These are phyloP conservation scores for Colossoma macropomum DNA, from an alignment of 2,113 vertebrate genomes.

Conservation along the genomic window DNA sequence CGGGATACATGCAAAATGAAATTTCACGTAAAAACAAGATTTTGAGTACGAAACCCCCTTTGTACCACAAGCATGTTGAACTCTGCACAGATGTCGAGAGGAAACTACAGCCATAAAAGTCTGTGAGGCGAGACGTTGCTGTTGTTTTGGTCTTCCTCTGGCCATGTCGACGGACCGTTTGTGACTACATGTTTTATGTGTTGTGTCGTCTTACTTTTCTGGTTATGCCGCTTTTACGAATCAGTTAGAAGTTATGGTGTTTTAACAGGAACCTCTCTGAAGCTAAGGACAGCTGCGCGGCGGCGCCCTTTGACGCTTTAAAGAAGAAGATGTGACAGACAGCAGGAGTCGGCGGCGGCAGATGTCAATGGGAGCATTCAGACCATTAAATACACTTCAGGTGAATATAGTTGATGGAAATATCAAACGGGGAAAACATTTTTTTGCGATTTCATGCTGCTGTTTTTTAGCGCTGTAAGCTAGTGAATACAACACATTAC, in stretches of 20 bases:
- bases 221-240: neutral
- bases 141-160: neutral
- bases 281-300: neutral
- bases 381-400: neutral
- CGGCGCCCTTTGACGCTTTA: too few relatives aligned
- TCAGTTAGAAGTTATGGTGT: neutral
- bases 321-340: neutral
- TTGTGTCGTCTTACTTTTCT: neutral
- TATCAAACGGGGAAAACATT: neutral
- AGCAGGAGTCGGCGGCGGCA: neutral
- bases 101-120: neutral
- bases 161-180: neutral
- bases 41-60: neutral
- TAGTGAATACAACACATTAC: neutral
- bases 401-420: neutral
- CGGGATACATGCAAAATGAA: too few relatives aligned
- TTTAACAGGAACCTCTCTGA: neutral
- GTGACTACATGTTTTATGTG: neutral
- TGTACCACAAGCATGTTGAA: neutral
- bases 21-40: too few relatives aligned
- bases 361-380: neutral
- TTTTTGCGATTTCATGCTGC: neutral
- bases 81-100: neutral
- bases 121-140: neutral
- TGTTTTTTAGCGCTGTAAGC: neutral